Conservation (phyloP, 2,113 vertebrate species). For the Platanista minor region DNA sequence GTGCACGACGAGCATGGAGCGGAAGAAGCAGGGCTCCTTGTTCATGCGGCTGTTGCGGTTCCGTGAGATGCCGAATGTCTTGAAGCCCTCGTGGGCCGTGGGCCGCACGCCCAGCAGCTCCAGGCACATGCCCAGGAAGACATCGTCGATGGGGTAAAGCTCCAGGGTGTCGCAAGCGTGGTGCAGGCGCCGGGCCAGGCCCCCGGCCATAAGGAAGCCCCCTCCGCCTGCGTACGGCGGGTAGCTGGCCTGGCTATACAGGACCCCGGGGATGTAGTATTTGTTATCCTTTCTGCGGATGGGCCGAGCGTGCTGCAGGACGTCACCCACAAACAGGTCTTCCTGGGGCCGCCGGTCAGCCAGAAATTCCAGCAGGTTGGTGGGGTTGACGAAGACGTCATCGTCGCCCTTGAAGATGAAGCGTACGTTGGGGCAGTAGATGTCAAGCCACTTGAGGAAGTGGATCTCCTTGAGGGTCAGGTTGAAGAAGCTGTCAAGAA, state of each 20-base stretch:
- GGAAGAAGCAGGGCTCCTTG: slow-evolving; percentile 94
- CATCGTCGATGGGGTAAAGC: slow-evolving; percentile 94
- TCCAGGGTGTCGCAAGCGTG: slow-evolving; percentile 86
- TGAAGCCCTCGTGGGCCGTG: slow-evolving; percentile 90
- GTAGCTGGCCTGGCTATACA: slow-evolving; percentile 90
- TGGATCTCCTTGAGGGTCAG: slow-evolving; percentile 97
- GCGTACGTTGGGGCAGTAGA: slow-evolving; percentile 85
- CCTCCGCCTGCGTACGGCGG: slow-evolving; percentile 95
- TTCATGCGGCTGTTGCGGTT: slow-evolving; percentile 95
- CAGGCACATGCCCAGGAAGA: slow-evolving; percentile 97
- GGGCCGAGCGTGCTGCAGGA: slow-evolving; percentile 89
- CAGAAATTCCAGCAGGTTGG: slow-evolving; percentile 93
- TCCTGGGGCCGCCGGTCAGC: slow-evolving; percentile 77
- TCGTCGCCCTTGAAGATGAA: slow-evolving; percentile 97
- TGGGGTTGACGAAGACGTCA: slow-evolving; percentile 91
- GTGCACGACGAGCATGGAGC: slow-evolving; percentile 95
- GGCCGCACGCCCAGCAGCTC: slow-evolving; percentile 89
- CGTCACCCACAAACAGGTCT: slow-evolving; percentile 91
- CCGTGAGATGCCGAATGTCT: slow-evolving; percentile 94
- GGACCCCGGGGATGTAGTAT: slow-evolving; percentile 90
- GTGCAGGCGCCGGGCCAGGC: slow-evolving; percentile 85
- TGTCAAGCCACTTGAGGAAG: slow-evolving; percentile 96
- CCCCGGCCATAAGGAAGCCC: slow-evolving; percentile 92
- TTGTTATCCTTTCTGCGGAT: slow-evolving; percentile 95
- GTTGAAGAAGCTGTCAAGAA: slow-evolving; percentile 97